Conservation (phyloP, 2,888 invertebrate species). For the Coelinius sp. region DNA sequence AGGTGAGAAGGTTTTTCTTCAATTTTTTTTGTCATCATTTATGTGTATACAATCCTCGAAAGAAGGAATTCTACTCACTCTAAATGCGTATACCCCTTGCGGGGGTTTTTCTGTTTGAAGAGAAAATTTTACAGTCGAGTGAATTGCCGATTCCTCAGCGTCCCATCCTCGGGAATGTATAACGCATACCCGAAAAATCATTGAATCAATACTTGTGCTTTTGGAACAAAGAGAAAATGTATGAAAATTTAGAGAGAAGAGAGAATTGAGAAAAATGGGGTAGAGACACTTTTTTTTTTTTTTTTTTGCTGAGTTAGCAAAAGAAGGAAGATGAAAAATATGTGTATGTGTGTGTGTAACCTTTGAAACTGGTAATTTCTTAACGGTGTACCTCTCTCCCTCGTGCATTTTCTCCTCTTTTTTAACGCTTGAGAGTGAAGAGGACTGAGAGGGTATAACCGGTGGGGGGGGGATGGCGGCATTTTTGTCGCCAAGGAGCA, state of each 20-base stretch:
- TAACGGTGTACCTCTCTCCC: slow-evolving; percentile 31
- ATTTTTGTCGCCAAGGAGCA: slow-evolving; percentile 49
- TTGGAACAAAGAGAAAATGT: slow-evolving; percentile 15
- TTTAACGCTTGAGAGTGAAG: slow-evolving; percentile 27
- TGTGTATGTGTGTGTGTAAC: slow-evolving; percentile 30
- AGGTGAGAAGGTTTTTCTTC: slow-evolving; percentile 21
- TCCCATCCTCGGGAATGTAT: slow-evolving; percentile 9
- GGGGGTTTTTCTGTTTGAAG: slow-evolving; percentile 62
- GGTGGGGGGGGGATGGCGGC: no score
- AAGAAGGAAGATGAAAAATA: slow-evolving; percentile 35
- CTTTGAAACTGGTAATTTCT: slow-evolving; percentile 46
- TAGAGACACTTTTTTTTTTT: not conserved
- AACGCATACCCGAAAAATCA: slow-evolving; percentile 31
- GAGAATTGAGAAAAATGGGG: not conserved
- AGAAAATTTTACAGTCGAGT: slow-evolving; percentile 69
- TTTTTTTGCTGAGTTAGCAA: not conserved
- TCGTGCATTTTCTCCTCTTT: not conserved
- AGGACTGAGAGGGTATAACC: slow-evolving; percentile 15
- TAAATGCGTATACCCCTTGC: slow-evolving; percentile 29
- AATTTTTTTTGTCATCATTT: not conserved
- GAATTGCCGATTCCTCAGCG: slow-evolving; percentile 52
- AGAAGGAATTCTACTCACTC: slow-evolving; percentile 19
- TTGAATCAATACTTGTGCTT: slow-evolving; percentile 34
- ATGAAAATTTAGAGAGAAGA: not conserved
- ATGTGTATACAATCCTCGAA: slow-evolving; percentile 22